These are phyloP conservation scores for Muntiacus reevesi DNA, from an alignment of 2,113 vertebrate genomes.

Conservation along the genomic window DNA sequence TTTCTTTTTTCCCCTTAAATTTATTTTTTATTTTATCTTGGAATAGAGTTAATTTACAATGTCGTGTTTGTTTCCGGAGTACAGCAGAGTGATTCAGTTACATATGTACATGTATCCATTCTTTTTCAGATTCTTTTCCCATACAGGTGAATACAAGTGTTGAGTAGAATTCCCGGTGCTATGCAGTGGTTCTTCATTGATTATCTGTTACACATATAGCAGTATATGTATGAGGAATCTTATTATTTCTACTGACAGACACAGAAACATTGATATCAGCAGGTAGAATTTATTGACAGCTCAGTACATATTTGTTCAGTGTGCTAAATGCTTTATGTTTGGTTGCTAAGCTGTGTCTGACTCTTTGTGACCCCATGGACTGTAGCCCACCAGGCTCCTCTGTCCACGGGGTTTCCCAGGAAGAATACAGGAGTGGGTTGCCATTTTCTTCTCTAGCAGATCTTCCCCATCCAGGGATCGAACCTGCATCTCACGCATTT, in stretches of 20 bases:
- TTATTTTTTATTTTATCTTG: not conserved
- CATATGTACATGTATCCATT: not conserved
- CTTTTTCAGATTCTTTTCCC: not conserved
- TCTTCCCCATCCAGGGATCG: not conserved
- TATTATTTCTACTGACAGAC: not conserved
- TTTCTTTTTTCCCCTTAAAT: not conserved
- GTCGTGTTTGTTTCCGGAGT: not conserved
- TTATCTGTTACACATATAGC: not conserved
- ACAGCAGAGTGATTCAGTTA: not conserved
- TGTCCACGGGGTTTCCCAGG: not conserved
- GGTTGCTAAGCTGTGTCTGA: not conserved
- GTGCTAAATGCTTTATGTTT: not conserved
- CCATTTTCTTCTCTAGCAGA: not conserved
- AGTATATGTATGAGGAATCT: not conserved
- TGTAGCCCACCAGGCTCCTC: not conserved
- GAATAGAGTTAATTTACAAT: not conserved
- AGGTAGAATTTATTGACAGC: not conserved
- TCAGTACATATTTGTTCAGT: not conserved
- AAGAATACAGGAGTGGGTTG: not conserved
- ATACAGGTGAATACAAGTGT: not conserved
- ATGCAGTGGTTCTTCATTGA: not conserved
- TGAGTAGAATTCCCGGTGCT: not conserved
- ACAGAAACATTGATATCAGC: not conserved
- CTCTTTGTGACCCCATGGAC: not conserved
- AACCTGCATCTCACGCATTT: not conserved